Percentiles rank a stretch among this genome's conserved stretches.
These are phyloP conservation scores for Lithobates pipiens DNA, from an alignment of 2,797 vertebrate species.

Conservation along the genomic window DNA sequence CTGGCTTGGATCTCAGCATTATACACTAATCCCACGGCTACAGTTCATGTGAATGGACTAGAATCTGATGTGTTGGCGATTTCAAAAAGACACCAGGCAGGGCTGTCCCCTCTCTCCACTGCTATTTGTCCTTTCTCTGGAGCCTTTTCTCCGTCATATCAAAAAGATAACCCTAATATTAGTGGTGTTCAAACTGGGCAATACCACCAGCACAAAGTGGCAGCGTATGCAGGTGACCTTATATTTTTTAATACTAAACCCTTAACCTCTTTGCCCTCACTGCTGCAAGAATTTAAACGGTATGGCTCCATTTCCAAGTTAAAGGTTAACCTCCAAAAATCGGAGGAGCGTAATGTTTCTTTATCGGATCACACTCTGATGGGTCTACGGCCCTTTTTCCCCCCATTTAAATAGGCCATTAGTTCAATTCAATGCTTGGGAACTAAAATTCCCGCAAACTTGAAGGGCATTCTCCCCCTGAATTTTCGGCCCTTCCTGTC, in stretches of 20 bases:
- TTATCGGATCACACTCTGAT: too few relatives aligned
- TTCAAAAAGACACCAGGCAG: neutral
- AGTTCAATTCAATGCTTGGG: too few relatives aligned
- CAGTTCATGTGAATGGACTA: neutral
- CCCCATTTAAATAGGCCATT: too few relatives aligned
- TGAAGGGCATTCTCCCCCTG: too few relatives aligned
- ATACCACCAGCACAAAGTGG: neutral
- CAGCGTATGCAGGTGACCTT: neutral
- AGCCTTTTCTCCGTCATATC: neutral
- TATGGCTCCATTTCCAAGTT: neutral
- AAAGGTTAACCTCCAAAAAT: too few relatives aligned
- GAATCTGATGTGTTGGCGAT: neutral
- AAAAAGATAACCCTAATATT: neutral
- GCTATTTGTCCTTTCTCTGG: neutral
- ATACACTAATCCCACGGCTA: neutral
- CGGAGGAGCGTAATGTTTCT: too few relatives aligned
- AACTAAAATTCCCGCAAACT: too few relatives aligned
- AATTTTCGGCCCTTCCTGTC: too few relatives aligned
- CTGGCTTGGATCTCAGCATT: neutral
- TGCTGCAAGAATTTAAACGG: neutral
- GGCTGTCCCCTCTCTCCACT: neutral
- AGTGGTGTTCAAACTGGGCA: neutral
- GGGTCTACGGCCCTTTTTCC: too few relatives aligned
- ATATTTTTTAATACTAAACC: neutral
- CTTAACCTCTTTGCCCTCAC: neutral